phyloP scores from a whole-genome alignment of 2,113 vertebrate genomes.

The Ailurus styani region DNA sequence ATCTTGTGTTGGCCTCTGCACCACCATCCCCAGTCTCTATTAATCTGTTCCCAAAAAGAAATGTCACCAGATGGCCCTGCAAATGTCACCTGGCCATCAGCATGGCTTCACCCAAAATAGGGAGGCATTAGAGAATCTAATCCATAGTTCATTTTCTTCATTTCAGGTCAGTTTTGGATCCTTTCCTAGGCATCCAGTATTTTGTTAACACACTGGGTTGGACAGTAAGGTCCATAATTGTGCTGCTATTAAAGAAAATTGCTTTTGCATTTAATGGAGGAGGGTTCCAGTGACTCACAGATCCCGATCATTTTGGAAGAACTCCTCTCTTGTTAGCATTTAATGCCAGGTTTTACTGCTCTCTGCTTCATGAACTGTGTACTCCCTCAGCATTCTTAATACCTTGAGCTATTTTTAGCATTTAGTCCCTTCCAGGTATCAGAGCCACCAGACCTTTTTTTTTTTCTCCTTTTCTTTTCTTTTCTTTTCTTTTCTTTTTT shows the following conservation, averaged over 20 bases:
- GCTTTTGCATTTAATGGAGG: not conserved
- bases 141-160: not conserved
- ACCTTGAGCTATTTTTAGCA: constrained; percentile 77
- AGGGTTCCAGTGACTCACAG: not conserved
- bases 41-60: constrained; percentile 71
- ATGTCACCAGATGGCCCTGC: constrained; percentile 74
- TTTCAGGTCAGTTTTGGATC: not conserved
- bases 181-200: not conserved
- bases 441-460: constrained; percentile 61
- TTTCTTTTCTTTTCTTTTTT: not conserved
- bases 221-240: not conserved
- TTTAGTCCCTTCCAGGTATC: constrained; percentile 75
- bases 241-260: not conserved
- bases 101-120: constrained; percentile 39
- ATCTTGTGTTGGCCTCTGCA: not conserved
- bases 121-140: constrained; percentile 20
- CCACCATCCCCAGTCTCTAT: not conserved
- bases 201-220: not conserved
- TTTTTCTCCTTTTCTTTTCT: not conserved
- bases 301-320: constrained; percentile 52
- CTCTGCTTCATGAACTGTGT: constrained; percentile 55
- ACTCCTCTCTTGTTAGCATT: constrained; percentile 69
- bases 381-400: constrained; percentile 66
- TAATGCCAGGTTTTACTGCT: constrained; percentile 65
- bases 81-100: constrained; percentile 66